phyloP scores from a whole-genome alignment of 2,888 invertebrate species.

The Mesorhabditis spiculigera region DNA sequence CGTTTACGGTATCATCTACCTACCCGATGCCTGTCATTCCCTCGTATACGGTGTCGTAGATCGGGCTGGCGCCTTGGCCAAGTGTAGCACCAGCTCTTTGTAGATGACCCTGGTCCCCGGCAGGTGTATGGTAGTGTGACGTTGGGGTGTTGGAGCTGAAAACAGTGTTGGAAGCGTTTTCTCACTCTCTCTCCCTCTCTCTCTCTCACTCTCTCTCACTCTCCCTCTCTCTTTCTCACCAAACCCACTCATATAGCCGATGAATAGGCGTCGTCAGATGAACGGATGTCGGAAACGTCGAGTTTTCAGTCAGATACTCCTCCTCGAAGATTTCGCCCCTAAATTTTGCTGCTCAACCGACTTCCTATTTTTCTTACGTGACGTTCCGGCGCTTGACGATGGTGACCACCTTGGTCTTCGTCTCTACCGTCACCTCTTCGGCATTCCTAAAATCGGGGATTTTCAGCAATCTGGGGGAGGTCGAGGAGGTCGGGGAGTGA shows the following conservation, averaged over 20 bases:
- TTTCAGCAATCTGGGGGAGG: no score
- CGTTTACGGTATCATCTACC: no score
- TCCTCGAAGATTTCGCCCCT: slow-evolving; percentile 5
- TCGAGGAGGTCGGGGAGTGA: no score
- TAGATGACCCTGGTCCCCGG: no score
- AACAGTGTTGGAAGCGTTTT: neutral
- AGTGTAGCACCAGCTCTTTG: no score
- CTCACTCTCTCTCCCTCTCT: no score
- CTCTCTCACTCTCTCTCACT: no score
- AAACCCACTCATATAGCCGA: neutral
- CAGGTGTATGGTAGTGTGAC: no score
- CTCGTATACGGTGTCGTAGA: slow-evolving; percentile 15
- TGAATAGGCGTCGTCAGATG: neutral
- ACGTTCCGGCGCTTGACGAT: neutral
- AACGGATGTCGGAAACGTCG: neutral
- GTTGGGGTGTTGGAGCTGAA: no score
- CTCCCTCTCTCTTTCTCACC: neutral
- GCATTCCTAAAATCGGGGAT: neutral
- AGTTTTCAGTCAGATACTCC: neutral
- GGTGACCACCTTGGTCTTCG: neutral
- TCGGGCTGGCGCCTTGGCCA: no score
- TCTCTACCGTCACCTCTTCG: neutral
- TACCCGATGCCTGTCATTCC: no score
- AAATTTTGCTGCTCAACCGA: neutral
- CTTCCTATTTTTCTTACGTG: neutral